Percentiles rank a stretch among this genome's conserved stretches.
Evolutionary conservation across 1,140 invertebrate species (phyloP).

Genomic region (Diuraphis noxia): DNA sequence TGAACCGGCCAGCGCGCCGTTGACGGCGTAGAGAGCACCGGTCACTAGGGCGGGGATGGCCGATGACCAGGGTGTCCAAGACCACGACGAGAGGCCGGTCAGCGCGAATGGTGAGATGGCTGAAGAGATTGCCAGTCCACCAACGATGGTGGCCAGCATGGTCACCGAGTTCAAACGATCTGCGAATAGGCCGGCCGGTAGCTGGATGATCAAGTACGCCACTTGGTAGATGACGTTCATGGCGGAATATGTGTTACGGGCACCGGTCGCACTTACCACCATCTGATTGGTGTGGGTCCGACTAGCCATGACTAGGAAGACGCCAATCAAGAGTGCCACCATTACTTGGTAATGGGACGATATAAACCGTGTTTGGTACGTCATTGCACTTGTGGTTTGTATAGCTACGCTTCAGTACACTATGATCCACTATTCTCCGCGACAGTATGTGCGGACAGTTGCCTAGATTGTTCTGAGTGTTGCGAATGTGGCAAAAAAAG

Average conservation of each 20-base stretch:
- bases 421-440: background rate
- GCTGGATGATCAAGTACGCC: background rate
- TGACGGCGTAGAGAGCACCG: background rate
- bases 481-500: background rate
- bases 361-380: background rate
- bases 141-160: background rate
- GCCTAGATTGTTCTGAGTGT: background rate
- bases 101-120: background rate
- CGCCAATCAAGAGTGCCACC: background rate
- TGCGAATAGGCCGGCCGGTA: background rate
- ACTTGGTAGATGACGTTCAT: constrained; percentile 7
- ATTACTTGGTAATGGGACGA: constrained; percentile 22
- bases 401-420: too few species aligned
- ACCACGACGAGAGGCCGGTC: background rate
- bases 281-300: constrained; percentile 29
- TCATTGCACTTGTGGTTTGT: background rate
- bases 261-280: background rate
- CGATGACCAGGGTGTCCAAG: background rate
- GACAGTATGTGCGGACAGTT: background rate
- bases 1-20: background rate
- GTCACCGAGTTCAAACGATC: background rate
- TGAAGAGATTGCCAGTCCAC: background rate
- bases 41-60: background rate
- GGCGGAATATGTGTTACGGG: background rate
- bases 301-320: background rate